Base-by-base conservation (phyloP, 1,140 invertebrate species). In the Drosophila albomicans region DNA sequence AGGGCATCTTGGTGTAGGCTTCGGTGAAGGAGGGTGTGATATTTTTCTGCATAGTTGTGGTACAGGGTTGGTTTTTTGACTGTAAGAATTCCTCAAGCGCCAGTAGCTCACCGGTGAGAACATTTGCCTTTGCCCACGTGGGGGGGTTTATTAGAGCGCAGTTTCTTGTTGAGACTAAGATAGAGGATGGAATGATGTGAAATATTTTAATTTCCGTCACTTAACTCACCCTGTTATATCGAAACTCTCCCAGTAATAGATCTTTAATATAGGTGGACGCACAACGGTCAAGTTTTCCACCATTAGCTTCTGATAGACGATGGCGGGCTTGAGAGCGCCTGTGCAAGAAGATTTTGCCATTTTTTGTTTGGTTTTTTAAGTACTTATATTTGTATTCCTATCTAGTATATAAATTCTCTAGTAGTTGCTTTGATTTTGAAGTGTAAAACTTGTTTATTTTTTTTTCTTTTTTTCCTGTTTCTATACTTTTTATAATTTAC, bases 241-340 rank as follows among this genome's bases (percentile, higher is more conserved):
- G n/a, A 92, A 91, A 54, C 70, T 82, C 35, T 92, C 84, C 91
- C 91, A 92, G 30, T 89, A 92, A 56, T 78, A 92, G 5, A 91
- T 20, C 72, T 92, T 92, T 0, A 92, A 70, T 35, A 89, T 76
- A 3, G 91, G 87, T 16, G 91, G 77, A 7, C 75, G 70, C 8
- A 82, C 58, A 1, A 92, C 35, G 3, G 91, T 89, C 15, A 92
- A 56, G 43, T 92, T 92, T 7, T 92, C 91, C 5, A 90, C 54
- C 78, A 80, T 84, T 13, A 91, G 5, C 38, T 88, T 88, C 13
- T 88, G 86, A 56, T 88, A 88, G 10, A 81, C 62, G 10, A 68
- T 51, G 0, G 11, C 0, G 0, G 71, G 74, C 0, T 32, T 67
- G 0, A 88, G 3, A 0, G 2, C 13, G 8, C 65, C 69, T 3